phyloP scores from a whole-genome alignment of 2,113 vertebrate species.

The Paramormyrops kingsleyae region DNA sequence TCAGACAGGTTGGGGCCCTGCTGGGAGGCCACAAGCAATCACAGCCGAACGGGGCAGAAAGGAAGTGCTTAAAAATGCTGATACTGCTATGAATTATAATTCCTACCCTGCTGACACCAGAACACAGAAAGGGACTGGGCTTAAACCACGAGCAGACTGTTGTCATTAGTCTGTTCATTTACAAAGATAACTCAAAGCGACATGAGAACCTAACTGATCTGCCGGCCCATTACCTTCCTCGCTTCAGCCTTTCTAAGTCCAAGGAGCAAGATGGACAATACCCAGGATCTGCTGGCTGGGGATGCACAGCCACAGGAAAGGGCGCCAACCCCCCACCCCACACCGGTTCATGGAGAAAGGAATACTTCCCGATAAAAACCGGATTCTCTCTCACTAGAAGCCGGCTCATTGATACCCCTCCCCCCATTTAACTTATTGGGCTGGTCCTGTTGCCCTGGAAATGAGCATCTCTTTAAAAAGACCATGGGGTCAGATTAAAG shows the following conservation, averaged over 20 bases:
- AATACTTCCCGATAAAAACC: background rate
- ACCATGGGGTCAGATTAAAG: conserved; percentile 39
- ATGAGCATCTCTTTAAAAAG: background rate
- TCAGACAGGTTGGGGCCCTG: background rate
- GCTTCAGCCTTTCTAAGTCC: conserved; percentile 19
- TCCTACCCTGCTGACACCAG: background rate
- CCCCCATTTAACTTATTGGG: background rate
- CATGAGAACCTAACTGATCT: conserved; percentile 25
- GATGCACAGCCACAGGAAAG: background rate
- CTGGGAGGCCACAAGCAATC: background rate
- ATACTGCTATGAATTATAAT: background rate
- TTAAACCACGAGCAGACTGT: background rate
- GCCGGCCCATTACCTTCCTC: conserved; percentile 16
- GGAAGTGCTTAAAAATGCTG: background rate
- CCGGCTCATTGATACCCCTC: background rate
- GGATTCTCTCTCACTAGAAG: background rate
- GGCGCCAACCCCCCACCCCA: background rate
- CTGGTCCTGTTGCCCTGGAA: background rate
- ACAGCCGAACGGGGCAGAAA: background rate
- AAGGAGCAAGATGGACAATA: conserved; percentile 1
- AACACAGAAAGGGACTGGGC: background rate
- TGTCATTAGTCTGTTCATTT: background rate
- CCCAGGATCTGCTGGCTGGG: conserved; percentile 6
- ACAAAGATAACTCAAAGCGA: conserved; percentile 11
- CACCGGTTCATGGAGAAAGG: background rate